Base-by-base conservation (phyloP, 2,888 invertebrate genomes). In the Heliconius ethilla region DNA sequence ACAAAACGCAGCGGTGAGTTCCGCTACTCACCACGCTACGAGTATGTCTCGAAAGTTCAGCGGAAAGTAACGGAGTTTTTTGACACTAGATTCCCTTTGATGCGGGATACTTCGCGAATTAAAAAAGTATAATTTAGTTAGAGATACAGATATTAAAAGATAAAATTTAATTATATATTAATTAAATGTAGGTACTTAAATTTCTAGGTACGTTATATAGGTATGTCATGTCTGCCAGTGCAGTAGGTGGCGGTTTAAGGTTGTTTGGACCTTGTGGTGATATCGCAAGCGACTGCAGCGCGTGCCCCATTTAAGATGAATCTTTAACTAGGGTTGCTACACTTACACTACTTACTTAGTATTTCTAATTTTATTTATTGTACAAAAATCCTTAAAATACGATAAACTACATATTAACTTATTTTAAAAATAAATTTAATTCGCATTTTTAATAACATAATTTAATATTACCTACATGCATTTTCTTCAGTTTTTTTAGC, bases 241-340 rank as follows among this genome's bases (percentile, higher is more conserved):
- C 15, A 55, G 25, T 73, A 29, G 40, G 70, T 59, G 59, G n/a
- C n/a, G n/a, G 51, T 73, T 27, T 67, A 40, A 59, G 66, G 73
- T 73, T 69, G 40, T 37, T 66, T 59, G 67, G 77, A 73, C 73
- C 72, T 66, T 62, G 75, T 51, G 70, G 75, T 78, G 27, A n/a
- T 72, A 70, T 72, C n/a, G 75, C 69, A 75, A 70, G 66, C 70
- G 66, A 75, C 67, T 75, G 79, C 77, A 70, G 76, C 75, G 73
- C 73, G 75, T 77, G 79, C 63, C 72, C 62, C 80, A 72, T 75
- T 79, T 77, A 79, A 77, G 77, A 77, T 77, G 74, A 66, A 77
- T 75, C 75, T 66, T 51, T 73, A 15, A 29, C 9, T 76, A 80
- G 80, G 80, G 80, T 40, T 80, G 80, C 7, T 27, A 29, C 37